Conservation (phyloP, 2,113 vertebrate species). For the Neogobius melanostomus region DNA sequence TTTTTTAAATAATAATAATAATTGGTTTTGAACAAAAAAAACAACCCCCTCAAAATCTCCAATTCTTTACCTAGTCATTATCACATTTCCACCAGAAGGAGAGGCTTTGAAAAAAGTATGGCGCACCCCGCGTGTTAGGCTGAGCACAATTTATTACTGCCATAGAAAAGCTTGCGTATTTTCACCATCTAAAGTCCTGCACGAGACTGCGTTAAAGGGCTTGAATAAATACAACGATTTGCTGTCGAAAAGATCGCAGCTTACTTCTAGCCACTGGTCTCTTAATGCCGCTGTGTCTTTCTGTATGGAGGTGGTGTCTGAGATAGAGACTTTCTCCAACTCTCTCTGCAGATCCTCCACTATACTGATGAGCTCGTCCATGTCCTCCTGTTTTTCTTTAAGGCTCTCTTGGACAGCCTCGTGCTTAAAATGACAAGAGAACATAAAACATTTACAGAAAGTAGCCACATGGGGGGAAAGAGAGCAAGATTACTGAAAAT, state of each 20-base stretch:
- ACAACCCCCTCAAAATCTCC: background rate
- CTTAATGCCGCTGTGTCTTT: constrained; percentile 81
- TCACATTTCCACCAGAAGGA: constrained; percentile 3
- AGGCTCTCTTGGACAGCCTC: constrained; percentile 83
- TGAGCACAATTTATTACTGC: constrained; percentile 2
- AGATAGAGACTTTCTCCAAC: constrained; percentile 81
- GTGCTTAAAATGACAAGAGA: constrained; percentile 79
- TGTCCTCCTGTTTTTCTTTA: constrained; percentile 82
- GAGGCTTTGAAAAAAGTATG: constrained; percentile 3
- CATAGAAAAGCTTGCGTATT: background rate
- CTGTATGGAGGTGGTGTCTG: constrained; percentile 74
- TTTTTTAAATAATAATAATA: constrained; percentile 4
- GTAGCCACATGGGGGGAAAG: constrained; percentile 44
- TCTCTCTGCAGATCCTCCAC: constrained; percentile 86
- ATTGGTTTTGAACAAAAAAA: constrained; percentile 17
- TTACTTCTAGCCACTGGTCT: constrained; percentile 92
- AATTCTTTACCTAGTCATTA: constrained; percentile 10
- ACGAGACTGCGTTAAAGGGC: background rate
- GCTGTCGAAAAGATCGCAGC: background rate
- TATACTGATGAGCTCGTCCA: constrained; percentile 87
- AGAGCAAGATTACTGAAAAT: background rate
- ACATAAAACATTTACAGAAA: constrained; percentile 18
- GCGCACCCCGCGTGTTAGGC: background rate
- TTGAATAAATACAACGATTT: background rate
- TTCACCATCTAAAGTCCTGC: background rate